Base-by-base conservation (phyloP, 2,113 vertebrate species). In the Alexandromys fortis region DNA sequence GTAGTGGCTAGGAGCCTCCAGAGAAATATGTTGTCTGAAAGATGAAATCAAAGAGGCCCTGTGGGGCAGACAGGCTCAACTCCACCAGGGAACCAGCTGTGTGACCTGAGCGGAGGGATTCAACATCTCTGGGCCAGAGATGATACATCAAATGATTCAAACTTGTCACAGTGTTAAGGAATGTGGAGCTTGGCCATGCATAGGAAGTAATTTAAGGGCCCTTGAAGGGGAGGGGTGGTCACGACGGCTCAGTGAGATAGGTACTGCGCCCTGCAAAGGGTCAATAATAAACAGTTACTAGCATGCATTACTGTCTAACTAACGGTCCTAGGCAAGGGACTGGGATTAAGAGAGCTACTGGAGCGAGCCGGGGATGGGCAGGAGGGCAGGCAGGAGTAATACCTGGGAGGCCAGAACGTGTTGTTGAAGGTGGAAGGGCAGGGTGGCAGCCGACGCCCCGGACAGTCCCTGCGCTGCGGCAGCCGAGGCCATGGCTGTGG, bases 321-420 rank as follows among this genome's bases (percentile, higher is more conserved):
- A 30, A 63, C 55, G 38, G 19, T 82, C 8, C 65, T 4, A 24
- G 45, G 30, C 12, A 0, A 52, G 73, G 55, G 1, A 42, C 42
- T 38, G 45, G 45, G 55, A 0, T 3, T 21, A 38, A 55, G 4
- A 17, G 61, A 12, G 58, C 28, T 13, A 52, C 83, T 58, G 22
- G 19, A 4, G 16, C 4, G 49, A 77, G 2, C 0, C 2, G 33
- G 1, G 9, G 8, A 2, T 3, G 2, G 30, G 28, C 30, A 7
- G 77, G 33, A 52, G 49, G 52, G 52, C 21, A 47, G 24, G 9
- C 24, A 7, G 49, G 22, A 3, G 9, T 8, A 47, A 97, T 99
- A 99, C 99, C 99, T 99, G 99, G 0, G 99, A 99, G 87, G 99
- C 99, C 98, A 99, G 98, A 97, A 99, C 99, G 21, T 99, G 99